phyloP scores from a whole-genome alignment of 2,113 vertebrate genomes.

The Varanus komodoensis region DNA sequence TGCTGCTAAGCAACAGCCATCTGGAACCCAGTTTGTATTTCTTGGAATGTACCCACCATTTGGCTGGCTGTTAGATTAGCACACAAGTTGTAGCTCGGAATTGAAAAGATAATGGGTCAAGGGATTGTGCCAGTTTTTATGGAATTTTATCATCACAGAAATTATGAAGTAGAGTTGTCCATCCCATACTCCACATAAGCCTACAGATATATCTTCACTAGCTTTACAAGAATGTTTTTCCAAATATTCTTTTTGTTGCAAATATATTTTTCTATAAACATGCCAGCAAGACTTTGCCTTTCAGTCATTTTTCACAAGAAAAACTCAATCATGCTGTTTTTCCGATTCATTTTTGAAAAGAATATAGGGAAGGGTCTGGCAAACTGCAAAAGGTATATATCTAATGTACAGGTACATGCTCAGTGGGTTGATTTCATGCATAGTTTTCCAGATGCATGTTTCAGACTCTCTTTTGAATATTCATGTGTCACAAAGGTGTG shows the following conservation, averaged over 20 bases:
- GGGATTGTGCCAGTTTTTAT: not conserved
- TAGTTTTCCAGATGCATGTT: not conserved
- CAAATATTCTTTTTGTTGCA: not conserved
- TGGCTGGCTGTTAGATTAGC: not conserved
- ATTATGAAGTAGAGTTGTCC: accelerated
- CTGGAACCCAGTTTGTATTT: not conserved
- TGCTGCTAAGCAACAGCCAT: conserved; percentile 17
- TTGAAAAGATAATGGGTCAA: not conserved
- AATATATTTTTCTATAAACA: not conserved
- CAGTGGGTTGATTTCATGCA: not conserved
- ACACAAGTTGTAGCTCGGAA: not conserved
- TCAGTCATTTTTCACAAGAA: not conserved
- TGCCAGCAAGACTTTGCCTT: not conserved
- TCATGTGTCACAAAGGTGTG: not conserved
- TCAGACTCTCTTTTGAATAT: not conserved
- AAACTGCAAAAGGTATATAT: not conserved
- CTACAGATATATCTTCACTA: not conserved
- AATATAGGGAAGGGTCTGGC: not conserved
- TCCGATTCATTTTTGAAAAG: not conserved
- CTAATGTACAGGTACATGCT: not conserved
- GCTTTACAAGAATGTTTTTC: not conserved
- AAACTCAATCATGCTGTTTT: not conserved
- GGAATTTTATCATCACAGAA: not conserved
- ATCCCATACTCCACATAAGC: not conserved
- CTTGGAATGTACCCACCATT: conserved; percentile 27